phyloP scores from a whole-genome alignment of 2,113 vertebrate genomes.

The Mormyrus lacerda region DNA sequence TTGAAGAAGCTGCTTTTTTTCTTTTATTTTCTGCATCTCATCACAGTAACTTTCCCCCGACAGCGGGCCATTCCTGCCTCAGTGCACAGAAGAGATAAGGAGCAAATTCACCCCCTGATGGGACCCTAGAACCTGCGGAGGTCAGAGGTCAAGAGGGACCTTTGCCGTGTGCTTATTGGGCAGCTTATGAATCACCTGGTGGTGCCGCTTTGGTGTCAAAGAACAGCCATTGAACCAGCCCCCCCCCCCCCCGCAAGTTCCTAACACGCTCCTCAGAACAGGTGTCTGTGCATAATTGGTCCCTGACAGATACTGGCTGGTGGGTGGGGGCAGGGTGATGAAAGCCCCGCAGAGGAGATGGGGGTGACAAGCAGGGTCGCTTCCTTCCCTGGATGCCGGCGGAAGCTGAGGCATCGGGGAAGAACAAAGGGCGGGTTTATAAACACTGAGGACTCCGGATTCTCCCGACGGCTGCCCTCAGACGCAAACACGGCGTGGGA shows the following conservation, averaged over 20 bases:
- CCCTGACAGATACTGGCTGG: not conserved
- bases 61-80: not conserved
- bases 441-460: constrained; percentile 20
- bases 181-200: not conserved
- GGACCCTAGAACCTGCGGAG: not conserved
- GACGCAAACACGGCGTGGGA: not conserved
- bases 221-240: not conserved
- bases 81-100: not conserved
- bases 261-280: not conserved
- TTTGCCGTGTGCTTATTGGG: not conserved
- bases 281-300: not conserved
- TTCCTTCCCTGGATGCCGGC: constrained; percentile 53
- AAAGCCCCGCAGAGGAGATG: not conserved
- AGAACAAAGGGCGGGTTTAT: constrained; percentile 49
- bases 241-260: not conserved
- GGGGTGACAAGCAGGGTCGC: constrained; percentile 32
- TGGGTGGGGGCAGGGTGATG: not conserved
- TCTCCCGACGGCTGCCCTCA: not conserved
- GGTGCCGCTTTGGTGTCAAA: not conserved
- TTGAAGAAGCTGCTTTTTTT: not conserved
- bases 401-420: constrained; percentile 46
- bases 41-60: not conserved
- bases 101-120: not conserved
- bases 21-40: not conserved
- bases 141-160: not conserved